Base-by-base conservation (phyloP, 2,888 invertebrate genomes). In the Rotaria sp. region DNA sequence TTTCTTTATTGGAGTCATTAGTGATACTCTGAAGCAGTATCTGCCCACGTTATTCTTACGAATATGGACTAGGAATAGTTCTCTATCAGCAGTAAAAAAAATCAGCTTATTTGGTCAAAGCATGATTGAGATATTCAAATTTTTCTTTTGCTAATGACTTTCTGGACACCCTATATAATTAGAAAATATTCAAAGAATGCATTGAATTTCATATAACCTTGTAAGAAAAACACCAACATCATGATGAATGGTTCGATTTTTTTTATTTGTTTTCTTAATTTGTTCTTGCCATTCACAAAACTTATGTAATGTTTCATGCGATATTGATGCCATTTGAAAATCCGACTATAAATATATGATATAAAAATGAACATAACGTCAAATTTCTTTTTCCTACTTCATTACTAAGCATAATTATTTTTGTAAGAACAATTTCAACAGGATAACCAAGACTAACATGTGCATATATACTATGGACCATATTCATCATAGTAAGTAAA, bases 141-240 rank as follows among this genome's bases (percentile, higher is more conserved):
- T n/a, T n/a, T n/a, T n/a, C n/a, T n/a, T n/a, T n/a, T n/a, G n/a
- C n/a, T n/a, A n/a, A n/a, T n/a, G n/a, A n/a, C n/a, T n/a, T n/a
- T n/a, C n/a, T n/a, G n/a, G n/a, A n/a, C n/a, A n/a, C n/a, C n/a
- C n/a, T n/a, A n/a, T n/a, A n/a, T n/a, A n/a, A n/a, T n/a, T n/a
- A n/a, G n/a, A 2, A 50, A 50, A 50, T 18, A 15, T 50, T 15
- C 4, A 50, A 18, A 18, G 13, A 50, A 50, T 50, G 3, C 13
- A 50, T 50, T 13, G 3, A 59, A 59, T 30, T 30, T 74, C 7
- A 18, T 24, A 35, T 87, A 89, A 93, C 93, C 93, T 94, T 45
- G 96, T 96, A 88, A 96, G 93, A 84, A 96, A 93, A 88, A 96
- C 94, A 75, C 95, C 96, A 11, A 95, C 95, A 90, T 96, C 96